phyloP scores from a whole-genome alignment of 2,797 vertebrate species.

The Moxostoma hubbsi region DNA sequence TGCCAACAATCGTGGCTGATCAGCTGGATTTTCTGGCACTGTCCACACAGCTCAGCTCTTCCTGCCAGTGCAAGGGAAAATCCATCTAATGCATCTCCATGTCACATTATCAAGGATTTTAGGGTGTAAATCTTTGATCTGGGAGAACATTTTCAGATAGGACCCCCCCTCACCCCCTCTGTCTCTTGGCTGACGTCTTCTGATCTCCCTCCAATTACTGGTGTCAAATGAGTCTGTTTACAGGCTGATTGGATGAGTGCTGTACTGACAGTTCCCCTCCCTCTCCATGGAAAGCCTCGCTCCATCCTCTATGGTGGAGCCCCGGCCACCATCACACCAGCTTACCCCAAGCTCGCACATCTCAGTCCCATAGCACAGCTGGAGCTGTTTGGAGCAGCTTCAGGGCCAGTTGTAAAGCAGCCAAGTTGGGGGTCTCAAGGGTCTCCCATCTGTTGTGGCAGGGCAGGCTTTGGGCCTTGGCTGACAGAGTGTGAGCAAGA shows the following conservation, averaged over 20 bases:
- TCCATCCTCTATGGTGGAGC: constrained; percentile 60
- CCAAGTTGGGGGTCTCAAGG: constrained; percentile 73
- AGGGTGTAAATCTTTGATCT: constrained; percentile 84
- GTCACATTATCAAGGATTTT: constrained; percentile 85
- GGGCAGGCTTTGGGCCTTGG: constrained; percentile 59
- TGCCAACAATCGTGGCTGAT: constrained; percentile 66
- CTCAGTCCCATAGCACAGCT: constrained; percentile 70
- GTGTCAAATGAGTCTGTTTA: constrained; percentile 88
- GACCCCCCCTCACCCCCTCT: constrained; percentile 67
- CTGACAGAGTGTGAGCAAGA: constrained; percentile 43
- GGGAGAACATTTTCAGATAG: constrained; percentile 80
- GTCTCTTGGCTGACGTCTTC: constrained; percentile 68
- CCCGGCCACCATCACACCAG: constrained; percentile 41
- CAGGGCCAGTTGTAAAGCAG: constrained; percentile 68
- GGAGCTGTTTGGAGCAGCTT: constrained; percentile 73
- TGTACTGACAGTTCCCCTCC: constrained; percentile 77
- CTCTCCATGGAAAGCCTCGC: constrained; percentile 63
- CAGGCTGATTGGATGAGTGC: constrained; percentile 85
- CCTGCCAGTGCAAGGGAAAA: constrained; percentile 69
- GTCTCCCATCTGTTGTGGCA: constrained; percentile 67
- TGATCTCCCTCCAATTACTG: constrained; percentile 85
- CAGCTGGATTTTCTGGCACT: constrained; percentile 70
- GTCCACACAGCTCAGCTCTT: constrained; percentile 69
- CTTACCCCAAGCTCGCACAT: constrained; percentile 54
- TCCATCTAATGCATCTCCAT: constrained; percentile 81